A percentile compares a stretch with the other conserved stretches of the same genome.
Conservation (phyloP, 2,113 vertebrate species). For the Varanus komodoensis region DNA sequence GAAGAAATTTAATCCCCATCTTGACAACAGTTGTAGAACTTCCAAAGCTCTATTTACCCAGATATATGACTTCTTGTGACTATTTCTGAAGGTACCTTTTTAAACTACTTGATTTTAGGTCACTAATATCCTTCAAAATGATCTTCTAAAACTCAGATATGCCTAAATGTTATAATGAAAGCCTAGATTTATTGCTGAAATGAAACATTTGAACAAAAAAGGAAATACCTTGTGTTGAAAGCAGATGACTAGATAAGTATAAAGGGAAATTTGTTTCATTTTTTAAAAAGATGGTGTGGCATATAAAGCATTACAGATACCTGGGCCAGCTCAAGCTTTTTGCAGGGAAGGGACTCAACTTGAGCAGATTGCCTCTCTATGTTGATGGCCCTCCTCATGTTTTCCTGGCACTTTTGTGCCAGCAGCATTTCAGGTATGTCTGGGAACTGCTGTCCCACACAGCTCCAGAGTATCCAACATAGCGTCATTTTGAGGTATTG, state of each 20-base stretch:
- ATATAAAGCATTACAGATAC: not conserved
- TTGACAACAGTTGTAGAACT: not conserved
- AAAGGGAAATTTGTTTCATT: constrained; percentile 9
- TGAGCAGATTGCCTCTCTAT: not conserved
- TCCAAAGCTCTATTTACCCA: not conserved
- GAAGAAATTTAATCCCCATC: not conserved
- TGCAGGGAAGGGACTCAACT: not conserved
- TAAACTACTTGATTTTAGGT: not conserved
- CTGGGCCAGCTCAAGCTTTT: no score
- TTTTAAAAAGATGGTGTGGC: not conserved
- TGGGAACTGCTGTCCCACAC: not conserved
- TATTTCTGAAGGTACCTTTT: not conserved
- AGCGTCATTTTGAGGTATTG: not conserved
- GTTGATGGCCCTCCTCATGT: not conserved
- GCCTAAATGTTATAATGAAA: not conserved
- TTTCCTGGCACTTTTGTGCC: not conserved
- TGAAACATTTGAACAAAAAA: not conserved
- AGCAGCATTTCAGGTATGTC: no score
- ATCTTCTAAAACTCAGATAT: not conserved
- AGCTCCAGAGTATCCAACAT: not conserved
- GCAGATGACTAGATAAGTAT: not conserved
- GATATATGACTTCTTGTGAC: not conserved
- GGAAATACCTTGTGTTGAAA: not conserved
- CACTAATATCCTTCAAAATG: not conserved
- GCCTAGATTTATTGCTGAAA: not conserved